Conservation (phyloP, 1,140 invertebrate species). For the Orius insidiosus region DNA sequence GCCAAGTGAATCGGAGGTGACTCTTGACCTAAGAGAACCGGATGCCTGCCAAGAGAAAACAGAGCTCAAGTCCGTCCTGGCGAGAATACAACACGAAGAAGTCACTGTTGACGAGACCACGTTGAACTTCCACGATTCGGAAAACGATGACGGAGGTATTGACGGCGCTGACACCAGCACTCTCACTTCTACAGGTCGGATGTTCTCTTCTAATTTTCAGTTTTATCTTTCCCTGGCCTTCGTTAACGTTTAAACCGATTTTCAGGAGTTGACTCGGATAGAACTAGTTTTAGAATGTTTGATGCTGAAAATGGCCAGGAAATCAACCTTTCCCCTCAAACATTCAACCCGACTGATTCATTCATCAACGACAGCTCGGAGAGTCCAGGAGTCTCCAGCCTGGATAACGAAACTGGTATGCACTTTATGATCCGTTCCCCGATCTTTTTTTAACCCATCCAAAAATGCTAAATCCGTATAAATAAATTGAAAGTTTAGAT, state of each 20-base stretch:
- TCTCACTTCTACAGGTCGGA: no score
- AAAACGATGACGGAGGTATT: no score
- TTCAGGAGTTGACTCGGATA: slow-evolving; percentile 24
- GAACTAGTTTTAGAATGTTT: slow-evolving; percentile 37
- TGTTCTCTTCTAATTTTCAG: no score
- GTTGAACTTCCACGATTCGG: no score
- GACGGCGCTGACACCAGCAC: no score
- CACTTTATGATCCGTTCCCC: background rate
- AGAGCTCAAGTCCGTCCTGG: slow-evolving; percentile 1
- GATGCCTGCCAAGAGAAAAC: background rate
- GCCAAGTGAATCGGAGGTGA: background rate
- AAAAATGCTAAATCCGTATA: no score
- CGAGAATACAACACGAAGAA: slow-evolving; percentile 4
- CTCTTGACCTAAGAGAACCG: background rate
- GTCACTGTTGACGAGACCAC: no score
- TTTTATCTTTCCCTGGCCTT: no score
- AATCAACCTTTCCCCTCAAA: slow-evolving; percentile 48
- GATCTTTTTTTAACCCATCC: no score
- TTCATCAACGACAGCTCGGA: slow-evolving; percentile 52
- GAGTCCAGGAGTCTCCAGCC: slow-evolving; percentile 37
- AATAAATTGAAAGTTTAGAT: background rate
- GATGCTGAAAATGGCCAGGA: slow-evolving; percentile 51
- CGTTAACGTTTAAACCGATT: no score
- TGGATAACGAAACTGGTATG: slow-evolving; percentile 34
- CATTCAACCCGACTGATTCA: slow-evolving; percentile 44